Base-by-base conservation (phyloP, 2,113 vertebrate species). In the Corydoras maculifer region DNA sequence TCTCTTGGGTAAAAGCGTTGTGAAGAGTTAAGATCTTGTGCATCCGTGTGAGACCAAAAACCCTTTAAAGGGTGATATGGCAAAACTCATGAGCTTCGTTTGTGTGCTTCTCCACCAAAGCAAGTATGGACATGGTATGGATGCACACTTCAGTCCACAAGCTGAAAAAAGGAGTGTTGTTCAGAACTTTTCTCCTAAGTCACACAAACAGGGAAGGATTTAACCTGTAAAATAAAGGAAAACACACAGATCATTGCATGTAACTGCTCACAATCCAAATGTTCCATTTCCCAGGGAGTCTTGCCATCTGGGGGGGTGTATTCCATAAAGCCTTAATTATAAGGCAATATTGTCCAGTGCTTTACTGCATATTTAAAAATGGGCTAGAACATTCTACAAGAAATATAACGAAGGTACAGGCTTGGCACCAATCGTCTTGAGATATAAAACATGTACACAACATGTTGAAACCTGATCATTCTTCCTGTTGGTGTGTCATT, bases 31-130 rank as follows among this genome's bases (percentile, higher is more conserved):
- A 15, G 18, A 29, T 43, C 50, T 30, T 14, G 25, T 48, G 63
- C 31, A 58, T 72, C 62, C 73, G 72, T 60, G 68, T 55, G 51
- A 54, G 43, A 50, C 54, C 49, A 8, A 35, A 31, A 60, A 58
- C 55, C 57, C 18, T 77, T 75, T 29, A 77, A 31, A 80, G 13
- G 51, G 64, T 11, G 51, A 62, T 59, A 29, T 14, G 73, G 4
- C 7, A 59, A 62, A 63, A 67, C 50, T n/a, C 9, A 8, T 4
- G 4, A 4, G 31, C 64, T 60, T 58, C 55, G 51, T 35, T 43
- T 29, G n/a, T 15, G 67, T 54, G 43, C 9, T 58, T 54, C 31
- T 49, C 69, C 58, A 65, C 9, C 9, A 13, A 29, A 30, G 53
- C 30, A 18, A 64, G 53, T 51, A 32, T 15, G n/a, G 11, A 1